A percentile compares a stretch with the other conserved stretches of the same genome.
Conservation (phyloP, 2,797 vertebrate species). For the Gymnocypris eckloni region DNA sequence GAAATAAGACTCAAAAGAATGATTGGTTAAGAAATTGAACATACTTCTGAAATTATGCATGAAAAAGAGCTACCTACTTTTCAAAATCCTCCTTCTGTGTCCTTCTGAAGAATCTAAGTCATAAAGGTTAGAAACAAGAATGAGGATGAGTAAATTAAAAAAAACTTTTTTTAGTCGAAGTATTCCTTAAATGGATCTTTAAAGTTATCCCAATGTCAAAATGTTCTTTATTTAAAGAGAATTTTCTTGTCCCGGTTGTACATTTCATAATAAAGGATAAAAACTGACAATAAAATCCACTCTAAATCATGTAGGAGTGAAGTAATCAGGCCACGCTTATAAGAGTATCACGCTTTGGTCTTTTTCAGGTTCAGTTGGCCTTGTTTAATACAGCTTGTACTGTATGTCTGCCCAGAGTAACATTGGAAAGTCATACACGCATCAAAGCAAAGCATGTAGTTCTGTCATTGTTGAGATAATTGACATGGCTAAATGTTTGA, state of each 20-base stretch:
- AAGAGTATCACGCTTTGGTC: neutral
- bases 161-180: too few relatives aligned
- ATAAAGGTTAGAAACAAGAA: neutral
- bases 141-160: neutral
- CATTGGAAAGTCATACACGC: conserved; percentile 9
- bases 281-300: neutral
- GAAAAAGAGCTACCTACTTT: neutral
- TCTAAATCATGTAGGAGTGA: conserved; percentile 7
- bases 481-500: conserved; percentile 19
- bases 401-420: neutral
- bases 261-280: neutral
- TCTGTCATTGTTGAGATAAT: conserved; percentile 25
- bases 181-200: neutral
- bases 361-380: conserved; percentile 12
- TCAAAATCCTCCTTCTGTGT: neutral
- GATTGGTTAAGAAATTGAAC: neutral
- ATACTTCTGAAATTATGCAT: neutral
- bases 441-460: conserved; percentile 36
- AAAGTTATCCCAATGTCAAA: neutral
- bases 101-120: neutral
- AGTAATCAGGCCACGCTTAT: neutral
- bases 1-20: neutral
- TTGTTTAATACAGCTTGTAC: conserved; percentile 12
- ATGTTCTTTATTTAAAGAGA: neutral
- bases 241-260: neutral